Evolutionary conservation across 2,797 vertebrate species (phyloP).

Genomic region (Zalophus californianus): DNA sequence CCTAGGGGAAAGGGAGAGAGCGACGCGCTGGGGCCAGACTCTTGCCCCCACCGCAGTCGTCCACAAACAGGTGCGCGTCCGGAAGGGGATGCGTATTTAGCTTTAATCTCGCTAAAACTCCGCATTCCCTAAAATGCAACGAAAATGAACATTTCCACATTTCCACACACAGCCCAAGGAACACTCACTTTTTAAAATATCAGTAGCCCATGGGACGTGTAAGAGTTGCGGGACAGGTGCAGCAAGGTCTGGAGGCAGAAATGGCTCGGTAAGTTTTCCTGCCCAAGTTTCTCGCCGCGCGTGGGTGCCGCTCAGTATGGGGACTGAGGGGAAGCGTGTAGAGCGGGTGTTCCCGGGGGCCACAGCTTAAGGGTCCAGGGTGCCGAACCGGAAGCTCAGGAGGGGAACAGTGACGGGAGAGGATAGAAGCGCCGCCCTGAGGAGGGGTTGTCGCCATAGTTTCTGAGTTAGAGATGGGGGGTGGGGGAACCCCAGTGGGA

Average conservation of each 20-base stretch:
- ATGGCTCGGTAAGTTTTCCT: not conserved
- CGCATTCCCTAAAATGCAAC: not conserved
- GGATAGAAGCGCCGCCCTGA: not conserved
- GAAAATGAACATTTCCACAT: not conserved
- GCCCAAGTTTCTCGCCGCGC: not conserved
- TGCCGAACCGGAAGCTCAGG: not conserved
- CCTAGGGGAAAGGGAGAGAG: not conserved
- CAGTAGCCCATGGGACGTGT: not conserved
- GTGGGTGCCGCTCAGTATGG: not conserved
- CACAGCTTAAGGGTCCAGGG: not conserved
- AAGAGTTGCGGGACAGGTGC: not conserved
- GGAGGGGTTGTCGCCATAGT: not conserved
- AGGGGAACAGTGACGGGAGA: rapidly evolving
- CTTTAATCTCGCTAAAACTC: not conserved
- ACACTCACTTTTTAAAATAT: constrained; percentile 28
- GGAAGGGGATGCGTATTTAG: not conserved
- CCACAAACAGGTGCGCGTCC: not conserved
- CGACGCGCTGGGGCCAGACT: not conserved
- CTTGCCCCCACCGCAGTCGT: not conserved
- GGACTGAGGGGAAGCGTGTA: rapidly evolving
- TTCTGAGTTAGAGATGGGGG: not conserved
- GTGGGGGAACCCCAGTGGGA: not conserved
- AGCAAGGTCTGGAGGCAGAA: not conserved
- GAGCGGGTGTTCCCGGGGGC: not conserved
- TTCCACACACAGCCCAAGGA: not conserved